Percentiles rank a stretch among this genome's conserved stretches.
Conservation (phyloP, 2,888 invertebrate species). For the Drosophila helvetica region DNA sequence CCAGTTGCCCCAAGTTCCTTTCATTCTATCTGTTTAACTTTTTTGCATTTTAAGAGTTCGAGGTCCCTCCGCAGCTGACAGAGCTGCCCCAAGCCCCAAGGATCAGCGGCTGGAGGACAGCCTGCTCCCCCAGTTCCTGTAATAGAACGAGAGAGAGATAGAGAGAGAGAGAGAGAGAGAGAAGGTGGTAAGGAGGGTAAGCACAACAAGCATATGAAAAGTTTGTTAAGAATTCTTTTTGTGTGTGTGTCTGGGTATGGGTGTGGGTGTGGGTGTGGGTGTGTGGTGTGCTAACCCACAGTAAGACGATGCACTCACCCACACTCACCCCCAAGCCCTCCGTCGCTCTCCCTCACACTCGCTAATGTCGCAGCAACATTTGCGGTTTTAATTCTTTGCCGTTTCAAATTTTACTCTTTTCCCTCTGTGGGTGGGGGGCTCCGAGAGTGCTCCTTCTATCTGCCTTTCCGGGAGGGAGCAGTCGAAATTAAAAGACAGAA, state of each 20-base stretch:
- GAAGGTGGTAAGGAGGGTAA: slow-evolving; percentile 8
- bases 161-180: neutral
- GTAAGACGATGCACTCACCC: slow-evolving; percentile 4
- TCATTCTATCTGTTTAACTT: slow-evolving; percentile 43
- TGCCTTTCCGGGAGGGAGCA: neutral
- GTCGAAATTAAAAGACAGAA: slow-evolving; percentile 16
- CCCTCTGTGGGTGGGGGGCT: slow-evolving; percentile 6
- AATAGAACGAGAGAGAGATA: neutral
- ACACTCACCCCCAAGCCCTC: slow-evolving; percentile 12
- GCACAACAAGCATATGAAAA: slow-evolving; percentile 71
- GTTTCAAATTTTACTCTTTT: slow-evolving; percentile 46
- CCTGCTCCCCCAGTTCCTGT: neutral
- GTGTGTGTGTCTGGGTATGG: slow-evolving; percentile 64
- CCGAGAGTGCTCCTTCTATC: neutral
- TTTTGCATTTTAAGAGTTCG: slow-evolving; percentile 16
- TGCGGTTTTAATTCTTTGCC: slow-evolving; percentile 81
- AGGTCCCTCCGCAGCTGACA: slow-evolving; percentile 35
- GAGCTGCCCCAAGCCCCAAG: slow-evolving; percentile 10
- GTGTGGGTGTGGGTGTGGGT: neutral
- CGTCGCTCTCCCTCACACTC: slow-evolving; percentile 37
- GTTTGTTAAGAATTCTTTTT: slow-evolving; percentile 80
- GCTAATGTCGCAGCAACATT: slow-evolving; percentile 82
- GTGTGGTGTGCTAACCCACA: slow-evolving; percentile 22
- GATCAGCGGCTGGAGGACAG: neutral
- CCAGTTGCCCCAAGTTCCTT: slow-evolving; percentile 17